Evolutionary conservation across 2,797 vertebrate genomes (phyloP), one percentile per base, ranked within the genome.

Genomic region (Myotis findleyi): DNA sequence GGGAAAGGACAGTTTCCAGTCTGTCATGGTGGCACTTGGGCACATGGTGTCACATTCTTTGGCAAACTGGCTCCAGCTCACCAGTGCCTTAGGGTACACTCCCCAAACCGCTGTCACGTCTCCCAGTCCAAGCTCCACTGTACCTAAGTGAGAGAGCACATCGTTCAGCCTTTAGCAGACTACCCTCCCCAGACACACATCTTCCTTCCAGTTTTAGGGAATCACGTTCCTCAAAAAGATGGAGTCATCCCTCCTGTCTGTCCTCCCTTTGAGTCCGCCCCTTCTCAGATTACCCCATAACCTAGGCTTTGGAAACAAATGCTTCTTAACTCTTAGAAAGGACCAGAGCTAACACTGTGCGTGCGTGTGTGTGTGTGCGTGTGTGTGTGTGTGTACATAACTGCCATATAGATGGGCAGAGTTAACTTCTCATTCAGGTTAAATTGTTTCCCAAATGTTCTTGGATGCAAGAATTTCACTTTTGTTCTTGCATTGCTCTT

Each of bases 401-500:
- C 73, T 62, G 6, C 47, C 27, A 38, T 44, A 36, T 64, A 93
- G 81, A 51, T 59, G 30, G 72, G 21, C 21, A 11, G 38, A 64
- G 33, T 41, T 72, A 87, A 72, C 87, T 81, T 93, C 66, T 89
- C n/a, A 49, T 13, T 88, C 11, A 76, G 38, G 38, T 83, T 85
- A 89, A 89, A 87, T 25, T 73, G 13, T 18, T 64, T 92, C 23
- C 53, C 8, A 25, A 86, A 75, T 71, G 10, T 79, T 95, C 51
- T 86, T 87, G 82, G 30, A 72, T 57, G 16, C 62, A 71, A 88
- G 47, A 93, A 82, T 57, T 73, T 59, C 71, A 89, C 72, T 73
- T 91, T 86, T 94, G 53, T 87, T 94, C 81, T 96, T 86, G 51
- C 16, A 73, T 20, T 49, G 10, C 13, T 93, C 66, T 38, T 87